Percentiles rank a stretch among this genome's conserved stretches.
Evolutionary conservation across 64 coral and sea anemone species (phyloP).

Genomic region (Exaiptasia diaphana): DNA sequence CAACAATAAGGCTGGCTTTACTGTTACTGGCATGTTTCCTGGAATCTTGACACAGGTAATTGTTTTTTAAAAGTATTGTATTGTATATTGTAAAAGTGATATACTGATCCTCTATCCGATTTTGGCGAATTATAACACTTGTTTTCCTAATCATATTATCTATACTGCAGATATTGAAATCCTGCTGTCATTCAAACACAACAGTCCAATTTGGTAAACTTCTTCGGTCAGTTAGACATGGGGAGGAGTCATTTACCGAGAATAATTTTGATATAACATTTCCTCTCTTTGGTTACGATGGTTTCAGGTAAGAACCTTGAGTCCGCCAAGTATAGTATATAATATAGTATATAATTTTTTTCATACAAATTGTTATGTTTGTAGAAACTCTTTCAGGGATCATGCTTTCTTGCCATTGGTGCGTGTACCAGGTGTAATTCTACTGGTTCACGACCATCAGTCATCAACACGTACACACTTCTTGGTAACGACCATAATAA

Average conservation of each 20-base stretch:
- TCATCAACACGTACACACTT: conserved; percentile 54
- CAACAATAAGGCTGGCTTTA: conserved; percentile 2
- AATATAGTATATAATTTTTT: not conserved
- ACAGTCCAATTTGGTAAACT: conserved; percentile 43
- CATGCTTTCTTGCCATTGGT: conserved; percentile 75
- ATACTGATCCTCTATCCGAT: not conserved
- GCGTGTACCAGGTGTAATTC: conserved; percentile 72
- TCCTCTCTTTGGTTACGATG: conserved; percentile 53
- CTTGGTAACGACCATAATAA: conserved; percentile 70
- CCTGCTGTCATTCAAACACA: conserved; percentile 26
- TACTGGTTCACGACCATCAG: conserved; percentile 62
- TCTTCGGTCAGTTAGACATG: conserved; percentile 33
- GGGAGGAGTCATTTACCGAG: conserved; percentile 13
- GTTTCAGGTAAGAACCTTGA: not conserved
- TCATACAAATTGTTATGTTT: too few species aligned
- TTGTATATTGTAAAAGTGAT: not conserved
- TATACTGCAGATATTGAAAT: conserved; percentile 9
- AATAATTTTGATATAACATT: conserved; percentile 46
- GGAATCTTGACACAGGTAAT: conserved; percentile 30
- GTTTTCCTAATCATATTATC: not conserved
- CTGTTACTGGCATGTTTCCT: conserved; percentile 52
- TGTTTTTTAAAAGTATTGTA: not conserved
- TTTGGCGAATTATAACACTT: not conserved
- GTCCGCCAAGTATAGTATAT: not conserved
- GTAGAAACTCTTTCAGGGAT: conserved; percentile 52